phyloP scores from a whole-genome alignment of 1,140 invertebrate species.

The Caenorhabditis briggsae region DNA sequence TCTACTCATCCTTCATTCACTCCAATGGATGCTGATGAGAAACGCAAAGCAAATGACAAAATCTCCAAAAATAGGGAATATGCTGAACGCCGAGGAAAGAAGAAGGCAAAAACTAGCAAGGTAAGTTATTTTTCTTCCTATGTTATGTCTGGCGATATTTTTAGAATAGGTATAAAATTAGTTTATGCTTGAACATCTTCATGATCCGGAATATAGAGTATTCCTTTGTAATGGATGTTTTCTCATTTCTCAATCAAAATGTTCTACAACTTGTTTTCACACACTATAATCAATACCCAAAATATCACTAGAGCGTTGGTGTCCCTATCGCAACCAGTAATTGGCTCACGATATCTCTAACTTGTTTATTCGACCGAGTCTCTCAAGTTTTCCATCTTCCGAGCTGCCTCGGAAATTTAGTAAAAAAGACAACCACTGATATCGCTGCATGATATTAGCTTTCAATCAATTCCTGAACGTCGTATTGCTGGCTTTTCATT shows the following conservation, averaged over 20 bases:
- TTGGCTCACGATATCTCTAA: background rate
- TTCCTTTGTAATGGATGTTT: no score
- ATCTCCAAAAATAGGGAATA: constrained; percentile 55
- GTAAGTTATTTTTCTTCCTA: background rate
- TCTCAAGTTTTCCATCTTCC: background rate
- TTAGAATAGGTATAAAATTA: background rate
- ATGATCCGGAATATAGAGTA: no score
- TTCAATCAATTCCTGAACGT: background rate
- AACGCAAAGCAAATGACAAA: constrained; percentile 47
- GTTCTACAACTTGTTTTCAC: no score
- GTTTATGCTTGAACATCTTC: no score
- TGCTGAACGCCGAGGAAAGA: constrained; percentile 44
- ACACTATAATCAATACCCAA: no score
- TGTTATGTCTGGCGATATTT: background rate
- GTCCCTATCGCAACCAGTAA: constrained; percentile 29
- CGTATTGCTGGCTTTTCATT: background rate
- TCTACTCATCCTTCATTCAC: background rate
- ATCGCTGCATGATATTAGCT: background rate
- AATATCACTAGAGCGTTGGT: no score
- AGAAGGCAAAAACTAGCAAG: constrained; percentile 58
- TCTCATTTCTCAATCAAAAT: no score
- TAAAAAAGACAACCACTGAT: background rate
- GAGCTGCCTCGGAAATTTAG: background rate
- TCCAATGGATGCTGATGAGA: constrained; percentile 46
- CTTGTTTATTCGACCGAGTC: background rate